Percentiles rank a stretch among this genome's conserved stretches.
These are phyloP conservation scores for Scaptomyza cyrtandrae DNA, from an alignment of 2,888 invertebrate genomes.

Conservation along the genomic window DNA sequence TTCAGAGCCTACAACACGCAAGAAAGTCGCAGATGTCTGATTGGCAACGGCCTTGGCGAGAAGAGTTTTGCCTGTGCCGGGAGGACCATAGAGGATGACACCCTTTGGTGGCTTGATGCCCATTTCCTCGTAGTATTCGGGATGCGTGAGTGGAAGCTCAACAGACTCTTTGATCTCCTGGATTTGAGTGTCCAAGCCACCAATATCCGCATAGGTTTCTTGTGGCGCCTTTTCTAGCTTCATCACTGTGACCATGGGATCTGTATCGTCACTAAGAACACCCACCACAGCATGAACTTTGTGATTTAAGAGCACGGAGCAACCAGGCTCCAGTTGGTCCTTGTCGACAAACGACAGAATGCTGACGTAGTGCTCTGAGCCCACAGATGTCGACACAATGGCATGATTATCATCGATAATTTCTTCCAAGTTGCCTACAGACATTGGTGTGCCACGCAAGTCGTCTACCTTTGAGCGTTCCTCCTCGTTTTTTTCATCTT, in stretches of 20 bases:
- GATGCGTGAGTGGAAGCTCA: conserved; percentile 98
- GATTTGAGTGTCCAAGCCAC: conserved; percentile 98
- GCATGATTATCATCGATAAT: conserved; percentile 99
- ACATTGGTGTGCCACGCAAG: conserved; percentile 99
- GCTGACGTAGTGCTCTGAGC: conserved; percentile 99
- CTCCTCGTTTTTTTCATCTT: conserved; percentile 99
- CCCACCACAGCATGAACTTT: conserved; percentile 99
- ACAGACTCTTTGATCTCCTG: conserved; percentile 99
- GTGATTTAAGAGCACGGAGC: conserved; percentile 98
- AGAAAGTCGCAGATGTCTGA: conserved; percentile 99
- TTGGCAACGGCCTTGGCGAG: conserved; percentile 99
- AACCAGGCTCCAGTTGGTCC: conserved; percentile 99
- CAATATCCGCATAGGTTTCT: conserved; percentile 99
- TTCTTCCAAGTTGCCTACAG: conserved; percentile 99
- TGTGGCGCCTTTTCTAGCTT: conserved; percentile 99
- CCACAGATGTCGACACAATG: conserved; percentile 99
- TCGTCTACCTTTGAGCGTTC: conserved; percentile 99
- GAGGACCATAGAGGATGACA: conserved; percentile 98
- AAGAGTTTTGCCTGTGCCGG: conserved; percentile 99
- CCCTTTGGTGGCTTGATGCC: conserved; percentile 99
- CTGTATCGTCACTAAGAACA: conserved; percentile 98
- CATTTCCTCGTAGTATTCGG: conserved; percentile 99
- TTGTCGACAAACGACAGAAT: conserved; percentile 99
- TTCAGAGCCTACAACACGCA: conserved; percentile 99
- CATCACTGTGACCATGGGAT: conserved; percentile 99